Base-by-base conservation (phyloP, 2,888 invertebrate species). In the Lumbricus terrestris region DNA sequence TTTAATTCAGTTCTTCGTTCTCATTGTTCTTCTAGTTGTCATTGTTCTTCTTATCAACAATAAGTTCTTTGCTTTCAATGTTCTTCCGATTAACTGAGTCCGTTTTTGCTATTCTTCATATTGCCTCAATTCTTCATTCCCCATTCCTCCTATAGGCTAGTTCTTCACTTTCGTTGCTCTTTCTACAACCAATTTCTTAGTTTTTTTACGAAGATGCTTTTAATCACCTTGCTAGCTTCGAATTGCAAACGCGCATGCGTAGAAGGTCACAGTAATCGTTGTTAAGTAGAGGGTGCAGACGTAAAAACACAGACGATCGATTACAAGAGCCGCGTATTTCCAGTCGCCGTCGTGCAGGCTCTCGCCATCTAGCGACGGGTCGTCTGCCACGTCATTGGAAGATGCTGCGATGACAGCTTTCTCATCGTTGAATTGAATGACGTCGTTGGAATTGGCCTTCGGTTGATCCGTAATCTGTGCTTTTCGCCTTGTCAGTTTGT, bases 281-380 rank as follows among this genome's bases (percentile, higher is more conserved):
- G 34, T 15, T 35, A 85, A 6, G 37, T 85, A 85, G 37, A 85
- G 83, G 85, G 34, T 69, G 37, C 83, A 38, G 83, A 90, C 40
- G 83, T 13, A 40, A 29, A 40, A 34, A 85, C 38, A 85, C n/a
- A 90, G 90, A 83, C 83, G 38, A 90, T 90, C 85, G 83, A 47
- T 34, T 37, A 89, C 47, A 85, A 85, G 85, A 85, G 85, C 85
- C 85, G 37, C 85, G 85, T 35, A 85, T 85, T 85, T 34, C 85
- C 85, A 85, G 37, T 85, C 85, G 34, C 0, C 85, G 18, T 35
- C 85, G 5, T 34, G 35, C 3, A 69, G 5, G 69, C 8, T n/a
- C 8, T 69, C 69, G 69, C n/a, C 69, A 69, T 69, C 69, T 69
- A 13, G 69, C n/a, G 69, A 69, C n/a, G 29, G 69, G 16, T 69